Base-by-base conservation (phyloP, 2,888 invertebrate species). In the Eutolmus rufibarbis region DNA sequence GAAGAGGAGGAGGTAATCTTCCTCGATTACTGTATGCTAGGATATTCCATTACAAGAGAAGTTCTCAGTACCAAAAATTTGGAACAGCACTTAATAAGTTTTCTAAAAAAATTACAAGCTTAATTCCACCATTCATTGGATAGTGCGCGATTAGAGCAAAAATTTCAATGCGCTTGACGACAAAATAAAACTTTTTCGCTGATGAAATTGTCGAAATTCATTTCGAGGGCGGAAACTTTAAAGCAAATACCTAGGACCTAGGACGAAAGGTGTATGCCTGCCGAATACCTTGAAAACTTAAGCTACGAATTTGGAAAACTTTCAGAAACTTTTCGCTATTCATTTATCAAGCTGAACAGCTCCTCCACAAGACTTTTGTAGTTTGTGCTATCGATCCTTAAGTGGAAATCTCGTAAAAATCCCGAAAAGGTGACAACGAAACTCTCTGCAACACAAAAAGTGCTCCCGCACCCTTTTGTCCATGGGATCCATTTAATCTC, bases 271-370 rank as follows among this genome's bases (percentile, higher is more conserved):
- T 85, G 74, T 43, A 46, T 31, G n/a, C 85, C 85, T 85, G 28
- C 74, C 85, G 74, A 85, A 85, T 74, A 74, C 74, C 74, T 43
- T 85, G 28, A 66, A 37, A 66, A 57, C 74, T 74, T 74, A 43
- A 85, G 74, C 85, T 46, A 28, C 28, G 85, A 85, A 43, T 74
- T 74, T 46, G 74, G 74, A 74, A 74, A 85, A 85, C 85, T 85
- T 85, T 85, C 46, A 40, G n/a, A 85, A 85, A 85, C 74, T 85
- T 85, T 74, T 28, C 85, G 74, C 85, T 85, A 74, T 85, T 85
- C 85, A 85, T 85, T 85, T 85, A 85, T 85, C 85, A 85, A 85
- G 46, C 16, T 74, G 74, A 74, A 74, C 85, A 85, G 85, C 85
- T 31, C 43, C 31, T 85, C 82, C 85, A 46, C 74, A 40, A 31